Percentiles rank a stretch among this genome's conserved stretches.
Evolutionary conservation across 2,113 vertebrate genomes (phyloP).

Genomic region (Archilochus colubris): DNA sequence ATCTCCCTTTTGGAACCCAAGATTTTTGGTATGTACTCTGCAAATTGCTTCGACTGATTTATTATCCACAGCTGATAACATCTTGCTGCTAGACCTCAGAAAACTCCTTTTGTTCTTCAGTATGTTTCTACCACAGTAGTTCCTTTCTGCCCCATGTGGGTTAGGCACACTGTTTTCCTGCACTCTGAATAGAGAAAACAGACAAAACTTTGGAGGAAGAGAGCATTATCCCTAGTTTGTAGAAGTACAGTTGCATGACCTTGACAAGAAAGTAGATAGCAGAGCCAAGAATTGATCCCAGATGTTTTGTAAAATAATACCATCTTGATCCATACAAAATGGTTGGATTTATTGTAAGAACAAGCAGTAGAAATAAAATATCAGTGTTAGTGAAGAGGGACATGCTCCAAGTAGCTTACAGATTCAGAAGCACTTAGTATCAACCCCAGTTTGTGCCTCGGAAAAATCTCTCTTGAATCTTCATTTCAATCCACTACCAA

Average conservation of each 20-base stretch:
- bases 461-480: background rate
- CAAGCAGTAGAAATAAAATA: background rate
- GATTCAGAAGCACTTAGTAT: background rate
- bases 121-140: background rate
- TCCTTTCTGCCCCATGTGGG: background rate
- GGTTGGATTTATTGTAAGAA: conserved; percentile 2
- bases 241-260: conserved; percentile 25
- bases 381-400: background rate
- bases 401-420: background rate
- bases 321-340: background rate
- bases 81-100: conserved; percentile 24
- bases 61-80: conserved; percentile 24
- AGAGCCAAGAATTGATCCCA: conserved; percentile 13
- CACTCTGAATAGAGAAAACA: conserved; percentile 20
- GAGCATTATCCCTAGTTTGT: conserved; percentile 33
- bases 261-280: conserved; percentile 38
- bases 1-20: background rate
- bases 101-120: background rate
- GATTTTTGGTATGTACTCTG: background rate
- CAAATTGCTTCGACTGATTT: conserved; percentile 33
- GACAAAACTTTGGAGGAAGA: conserved; percentile 22
- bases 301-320: conserved; percentile 34
- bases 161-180: background rate
- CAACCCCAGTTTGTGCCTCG: background rate
- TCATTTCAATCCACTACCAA: background rate